Evolutionary conservation across 2,113 vertebrate species (phyloP), one percentile per base, ranked within the genome.

Genomic region (Pterocles burchelli): DNA sequence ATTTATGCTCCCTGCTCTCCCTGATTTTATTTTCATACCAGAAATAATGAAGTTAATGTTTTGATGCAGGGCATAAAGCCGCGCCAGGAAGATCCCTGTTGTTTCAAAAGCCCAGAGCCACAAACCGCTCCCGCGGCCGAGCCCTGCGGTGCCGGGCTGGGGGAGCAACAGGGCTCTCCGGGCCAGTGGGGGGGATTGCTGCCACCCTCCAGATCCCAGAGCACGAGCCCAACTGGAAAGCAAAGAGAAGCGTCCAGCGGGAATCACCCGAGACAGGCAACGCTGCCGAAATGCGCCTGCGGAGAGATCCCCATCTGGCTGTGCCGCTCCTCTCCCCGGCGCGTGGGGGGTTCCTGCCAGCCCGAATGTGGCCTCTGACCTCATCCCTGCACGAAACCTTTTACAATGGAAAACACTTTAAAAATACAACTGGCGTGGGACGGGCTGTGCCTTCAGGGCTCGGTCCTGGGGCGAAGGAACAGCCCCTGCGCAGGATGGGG

Each of bases 111-210:
- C 62, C 26, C 45, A 14, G 63, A 75, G 29, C 33, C 38, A 36
- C 9, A 14, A 41, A 71, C 10, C 1, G 3, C 18, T 45, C 36
- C 45, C 7, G 0, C 1, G 1, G 41, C 58, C 0, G 1, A 65
- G 52, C 45, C 43, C 34, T 24, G 70, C 0, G 0, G 25, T 25
- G 63, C 34, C 3, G 4, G 33, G 28, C 25, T 31, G 59, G 48
- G 58, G 43, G 46, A 45, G 14, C 3, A 1, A 19, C 1, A 8
- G 13, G 22, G 59, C 4, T 82, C 34, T 46, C n/a, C 1, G 0
- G 28, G 34, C 46, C 31, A 16, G n/a, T 33, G 31, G n/a, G 14
- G 4, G 6, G 41, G 16, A 28, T 58, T 38, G 41, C 20, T 57
- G 68, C 49, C 41, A 51, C 46, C 48, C 54, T 67, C 25, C 18